Evolutionary conservation across 2,888 invertebrate species (phyloP), one percentile per base, ranked within the genome.

Genomic region (Diaphora mendica): DNA sequence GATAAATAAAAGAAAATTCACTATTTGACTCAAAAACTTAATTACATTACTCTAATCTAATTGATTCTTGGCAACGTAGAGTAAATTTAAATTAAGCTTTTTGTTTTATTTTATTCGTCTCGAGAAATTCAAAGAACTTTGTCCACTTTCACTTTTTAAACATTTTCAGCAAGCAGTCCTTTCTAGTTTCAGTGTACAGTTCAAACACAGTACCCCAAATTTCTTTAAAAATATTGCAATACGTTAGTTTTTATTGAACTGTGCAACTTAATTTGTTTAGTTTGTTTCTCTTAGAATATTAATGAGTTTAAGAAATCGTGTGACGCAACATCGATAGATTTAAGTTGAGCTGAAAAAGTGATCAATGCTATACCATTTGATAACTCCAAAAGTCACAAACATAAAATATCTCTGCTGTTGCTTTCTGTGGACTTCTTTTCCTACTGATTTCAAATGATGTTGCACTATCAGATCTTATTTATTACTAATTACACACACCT

Each of bases 51-150:
- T 48, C 30, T 23, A 30, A 48, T 30, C 20, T 48, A 67, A 67
- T 30, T 30, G 44, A 67, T 67, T 67, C 44, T 48, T 30, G 42
- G 44, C 30, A 44, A 62, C 30, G 26, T 5, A 30, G 44, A 67
- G 30, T 30, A 26, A 48, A 67, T 48, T 26, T 23, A 48, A 30
- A 44, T 48, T 30, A 44, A 30, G 30, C 30, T 67, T 20, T 30
- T 26, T 30, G 9, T 30, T 67, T 67, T 66, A 15, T 66, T 44
- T 30, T 26, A 44, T 67, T 67, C 66, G 44, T 67, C 20, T 44
- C 15, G 42, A 44, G 30, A 20, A 26, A 62, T 30, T 30, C 30
- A 30, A 3, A 62, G 26, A 26, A 17, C 15, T 26, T 30, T 26
- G 26, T 62, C 59, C 4, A 30, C 26, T 1, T 62, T 13, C 2